These are phyloP conservation scores for Cricetomys ansorgei DNA, from an alignment of 2,113 vertebrate genomes.

Conservation along the genomic window DNA sequence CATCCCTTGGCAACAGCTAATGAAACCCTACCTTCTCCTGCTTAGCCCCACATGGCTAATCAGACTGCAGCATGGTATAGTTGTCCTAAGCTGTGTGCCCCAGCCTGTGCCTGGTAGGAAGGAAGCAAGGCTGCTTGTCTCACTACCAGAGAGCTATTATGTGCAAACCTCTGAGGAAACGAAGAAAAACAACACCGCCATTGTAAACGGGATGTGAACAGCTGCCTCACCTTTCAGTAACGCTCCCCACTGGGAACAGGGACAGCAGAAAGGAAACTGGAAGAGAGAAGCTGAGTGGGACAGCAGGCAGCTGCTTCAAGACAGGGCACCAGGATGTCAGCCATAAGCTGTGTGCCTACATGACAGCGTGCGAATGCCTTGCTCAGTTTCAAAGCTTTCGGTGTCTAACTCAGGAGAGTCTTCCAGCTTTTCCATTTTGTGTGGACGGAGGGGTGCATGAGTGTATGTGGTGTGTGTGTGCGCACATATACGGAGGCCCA, in stretches of 20 bases:
- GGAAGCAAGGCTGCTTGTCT: neutral
- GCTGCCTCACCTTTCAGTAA: slow-evolving; percentile 54
- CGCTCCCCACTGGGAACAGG: slow-evolving; percentile 36
- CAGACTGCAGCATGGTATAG: rapidly evolving
- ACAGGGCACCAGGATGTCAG: neutral
- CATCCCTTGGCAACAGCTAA: slow-evolving; percentile 24
- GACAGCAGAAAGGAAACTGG: slow-evolving; percentile 35
- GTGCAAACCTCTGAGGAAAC: slow-evolving; percentile 43
- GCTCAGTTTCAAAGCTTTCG: neutral
- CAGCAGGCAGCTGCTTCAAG: neutral
- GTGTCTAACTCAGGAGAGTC: neutral
- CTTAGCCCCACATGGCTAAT: neutral
- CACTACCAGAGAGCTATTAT: neutral
- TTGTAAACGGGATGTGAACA: slow-evolving; percentile 67
- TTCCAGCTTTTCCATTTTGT: neutral
- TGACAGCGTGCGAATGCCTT: neutral
- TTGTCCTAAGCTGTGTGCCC: no score
- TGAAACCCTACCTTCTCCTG: neutral
- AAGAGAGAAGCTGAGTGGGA: slow-evolving; percentile 2
- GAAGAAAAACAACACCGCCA: slow-evolving; percentile 12
- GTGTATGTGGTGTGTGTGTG: neutral
- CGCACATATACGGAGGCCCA: neutral
- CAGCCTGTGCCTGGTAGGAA: neutral
- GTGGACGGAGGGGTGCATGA: neutral
- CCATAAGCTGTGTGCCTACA: neutral